A percentile compares a stretch with the other conserved stretches of the same genome.
These are phyloP conservation scores for Euwallacea similis DNA, from an alignment of 1,140 invertebrate genomes.

Conservation along the genomic window DNA sequence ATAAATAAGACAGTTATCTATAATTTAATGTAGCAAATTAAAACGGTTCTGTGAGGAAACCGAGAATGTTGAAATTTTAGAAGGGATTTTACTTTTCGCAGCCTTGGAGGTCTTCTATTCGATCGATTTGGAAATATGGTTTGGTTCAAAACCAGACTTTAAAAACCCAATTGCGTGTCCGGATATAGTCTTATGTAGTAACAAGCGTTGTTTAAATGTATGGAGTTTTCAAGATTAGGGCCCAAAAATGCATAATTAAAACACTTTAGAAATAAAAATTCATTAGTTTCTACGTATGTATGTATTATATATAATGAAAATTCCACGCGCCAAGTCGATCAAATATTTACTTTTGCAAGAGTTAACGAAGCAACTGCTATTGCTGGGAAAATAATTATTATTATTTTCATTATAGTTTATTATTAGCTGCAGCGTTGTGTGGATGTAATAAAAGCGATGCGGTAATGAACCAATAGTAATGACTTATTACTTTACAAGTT, in stretches of 20 bases:
- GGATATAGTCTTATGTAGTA: neutral
- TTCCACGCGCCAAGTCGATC: neutral
- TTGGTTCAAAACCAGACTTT: neutral
- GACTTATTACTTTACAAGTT: constrained; percentile 27
- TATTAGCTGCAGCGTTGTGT: constrained; percentile 7
- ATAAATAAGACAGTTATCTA: constrained; percentile 11
- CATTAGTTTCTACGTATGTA: no score
- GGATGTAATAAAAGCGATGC: constrained; percentile 14
- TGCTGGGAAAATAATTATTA: constrained; percentile 11
- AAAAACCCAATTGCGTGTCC: neutral
- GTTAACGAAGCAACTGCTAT: constrained; percentile 1
- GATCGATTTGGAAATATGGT: neutral
- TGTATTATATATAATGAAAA: no score
- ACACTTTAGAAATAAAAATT: no score
- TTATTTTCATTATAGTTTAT: constrained; percentile 14
- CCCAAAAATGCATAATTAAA: no score
- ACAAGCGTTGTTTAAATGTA: neutral
- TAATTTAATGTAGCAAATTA: constrained; percentile 10
- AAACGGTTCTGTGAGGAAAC: constrained; percentile 9
- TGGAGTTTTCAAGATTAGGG: neutral
- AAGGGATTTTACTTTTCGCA: constrained; percentile 4
- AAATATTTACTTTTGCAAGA: constrained; percentile 18
- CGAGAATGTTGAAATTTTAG: constrained; percentile 7
- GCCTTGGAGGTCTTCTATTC: neutral
- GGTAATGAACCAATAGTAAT: constrained; percentile 25